A percentile compares a stretch with the other conserved stretches of the same genome.
phyloP scores from a whole-genome alignment of 1,140 invertebrate genomes.

The Cecropterus lyciades region DNA sequence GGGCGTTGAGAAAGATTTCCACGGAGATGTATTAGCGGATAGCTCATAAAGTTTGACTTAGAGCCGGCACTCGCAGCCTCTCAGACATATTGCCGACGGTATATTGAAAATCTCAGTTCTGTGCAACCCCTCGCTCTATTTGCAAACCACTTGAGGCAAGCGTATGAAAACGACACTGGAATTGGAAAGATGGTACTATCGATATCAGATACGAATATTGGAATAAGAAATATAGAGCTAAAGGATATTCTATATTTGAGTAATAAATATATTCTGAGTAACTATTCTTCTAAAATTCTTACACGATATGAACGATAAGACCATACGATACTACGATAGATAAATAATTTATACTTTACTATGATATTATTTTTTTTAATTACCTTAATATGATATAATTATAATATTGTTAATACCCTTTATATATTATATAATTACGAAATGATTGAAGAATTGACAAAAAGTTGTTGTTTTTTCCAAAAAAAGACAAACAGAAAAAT shows the following conservation, averaged over 20 bases:
- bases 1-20: background rate
- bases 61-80: constrained; percentile 29
- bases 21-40: constrained; percentile 35
- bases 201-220: constrained; percentile 13
- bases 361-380: too few relatives aligned
- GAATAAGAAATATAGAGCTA: constrained; percentile 2
- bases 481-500: too few relatives aligned
- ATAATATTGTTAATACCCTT: too few relatives aligned
- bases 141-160: constrained; percentile 28
- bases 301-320: too few relatives aligned
- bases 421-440: too few relatives aligned
- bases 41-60: constrained; percentile 42
- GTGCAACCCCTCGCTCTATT: constrained; percentile 22
- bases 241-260: background rate
- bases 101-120: constrained; percentile 40
- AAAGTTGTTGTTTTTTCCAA: background rate
- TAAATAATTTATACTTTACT: too few relatives aligned
- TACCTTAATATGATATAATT: too few relatives aligned
- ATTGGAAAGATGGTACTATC: constrained; percentile 22
- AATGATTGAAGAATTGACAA: too few relatives aligned
- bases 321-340: too few relatives aligned
- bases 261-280: too few relatives aligned
- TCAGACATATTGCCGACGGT: constrained; percentile 37
- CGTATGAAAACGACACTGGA: constrained; percentile 32
- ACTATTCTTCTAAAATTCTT: too few relatives aligned